phyloP scores from a whole-genome alignment of 2,888 invertebrate species.

The Heliconius charithonia region DNA sequence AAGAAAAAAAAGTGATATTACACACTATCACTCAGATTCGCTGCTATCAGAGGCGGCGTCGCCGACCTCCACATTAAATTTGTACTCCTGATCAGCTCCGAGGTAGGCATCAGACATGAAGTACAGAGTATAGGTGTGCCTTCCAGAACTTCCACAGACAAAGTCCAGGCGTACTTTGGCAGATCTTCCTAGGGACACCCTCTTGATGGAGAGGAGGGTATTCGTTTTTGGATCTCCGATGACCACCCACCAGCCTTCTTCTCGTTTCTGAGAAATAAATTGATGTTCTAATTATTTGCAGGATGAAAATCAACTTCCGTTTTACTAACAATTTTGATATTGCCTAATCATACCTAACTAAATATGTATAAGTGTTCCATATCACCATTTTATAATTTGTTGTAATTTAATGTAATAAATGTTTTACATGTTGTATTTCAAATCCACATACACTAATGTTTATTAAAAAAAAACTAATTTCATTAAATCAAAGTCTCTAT shows the following conservation, averaged over 20 bases:
- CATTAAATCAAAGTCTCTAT: neutral
- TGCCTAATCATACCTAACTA: no score
- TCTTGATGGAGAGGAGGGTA: constrained; percentile 97
- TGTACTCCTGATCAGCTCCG: constrained; percentile 99
- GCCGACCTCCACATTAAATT: constrained; percentile 92
- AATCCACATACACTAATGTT: neutral
- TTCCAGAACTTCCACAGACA: constrained; percentile 94
- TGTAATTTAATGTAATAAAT: neutral
- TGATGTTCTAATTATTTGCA: neutral
- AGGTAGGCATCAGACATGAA: constrained; percentile 99
- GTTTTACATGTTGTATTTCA: no score
- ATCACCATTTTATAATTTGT: neutral
- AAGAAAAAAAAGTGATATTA: neutral
- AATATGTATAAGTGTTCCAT: neutral
- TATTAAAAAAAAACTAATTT: neutral
- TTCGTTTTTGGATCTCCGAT: constrained; percentile 98
- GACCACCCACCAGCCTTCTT: constrained; percentile 99
- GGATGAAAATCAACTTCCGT: no score
- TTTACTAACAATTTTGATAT: neutral
- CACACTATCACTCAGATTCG: constrained; percentile 55
- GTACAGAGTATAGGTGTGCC: constrained; percentile 96
- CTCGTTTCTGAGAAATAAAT: constrained; percentile 87
- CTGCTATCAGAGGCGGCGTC: constrained; percentile 70
- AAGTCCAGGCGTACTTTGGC: constrained; percentile 95
- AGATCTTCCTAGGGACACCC: constrained; percentile 96